Conservation (phyloP, 35 echinoderm and acorn worm species). For the Apostichopus californicus region DNA sequence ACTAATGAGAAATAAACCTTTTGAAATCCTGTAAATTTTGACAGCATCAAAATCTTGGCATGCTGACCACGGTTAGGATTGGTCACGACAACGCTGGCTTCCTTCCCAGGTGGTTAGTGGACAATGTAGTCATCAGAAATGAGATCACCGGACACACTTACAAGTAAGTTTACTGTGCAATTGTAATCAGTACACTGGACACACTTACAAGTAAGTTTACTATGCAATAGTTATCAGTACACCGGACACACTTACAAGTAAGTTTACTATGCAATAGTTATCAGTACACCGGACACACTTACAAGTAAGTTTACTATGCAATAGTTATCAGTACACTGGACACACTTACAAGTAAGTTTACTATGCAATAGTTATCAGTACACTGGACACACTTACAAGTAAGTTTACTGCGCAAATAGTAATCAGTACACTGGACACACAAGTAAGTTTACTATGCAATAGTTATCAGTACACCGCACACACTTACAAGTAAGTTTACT, state of each 20-base stretch:
- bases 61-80: slow-evolving; percentile 83
- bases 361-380: neutral
- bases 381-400: slow-evolving; percentile 97
- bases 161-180: slow-evolving; percentile 66
- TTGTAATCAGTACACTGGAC: slow-evolving; percentile 46
- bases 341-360: slow-evolving; percentile 13
- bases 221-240: too few relatives aligned
- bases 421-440: too few relatives aligned
- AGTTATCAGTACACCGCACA: slow-evolving; percentile 61
- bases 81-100: slow-evolving; percentile 96
- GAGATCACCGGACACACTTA: slow-evolving; percentile 96
- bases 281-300: slow-evolving; percentile 88
- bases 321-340: slow-evolving; percentile 21
- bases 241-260: slow-evolving; percentile 53
- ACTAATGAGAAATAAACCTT: too few relatives aligned
- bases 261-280: neutral
- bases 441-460: neutral
- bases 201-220: slow-evolving; percentile 94
- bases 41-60: slow-evolving; percentile 91
- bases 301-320: slow-evolving; percentile 72
- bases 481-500: slow-evolving; percentile 85
- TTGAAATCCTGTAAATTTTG: neutral
- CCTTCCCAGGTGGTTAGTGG: slow-evolving; percentile 90
- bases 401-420: too few relatives aligned
- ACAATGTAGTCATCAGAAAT: slow-evolving; percentile 91